A percentile compares a stretch with the other conserved stretches of the same genome.
phyloP scores from a whole-genome alignment of 2,113 vertebrate genomes.

The Sphyrna mokarran region DNA sequence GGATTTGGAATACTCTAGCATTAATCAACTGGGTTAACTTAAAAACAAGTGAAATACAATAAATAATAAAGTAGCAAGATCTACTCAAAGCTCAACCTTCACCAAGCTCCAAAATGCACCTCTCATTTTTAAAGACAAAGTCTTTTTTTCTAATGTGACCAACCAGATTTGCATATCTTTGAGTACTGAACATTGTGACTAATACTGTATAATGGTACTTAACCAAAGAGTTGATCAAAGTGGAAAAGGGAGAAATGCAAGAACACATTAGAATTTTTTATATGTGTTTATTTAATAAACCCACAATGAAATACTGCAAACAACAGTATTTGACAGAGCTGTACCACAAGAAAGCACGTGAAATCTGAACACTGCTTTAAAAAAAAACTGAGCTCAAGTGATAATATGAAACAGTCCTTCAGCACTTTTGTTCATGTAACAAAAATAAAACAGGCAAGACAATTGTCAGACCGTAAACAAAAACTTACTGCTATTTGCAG shows the following conservation, averaged over 20 bases:
- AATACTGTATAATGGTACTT: background rate
- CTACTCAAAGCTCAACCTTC: background rate
- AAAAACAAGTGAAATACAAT: background rate
- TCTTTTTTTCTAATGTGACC: background rate
- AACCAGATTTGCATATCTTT: background rate
- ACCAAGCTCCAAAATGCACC: background rate
- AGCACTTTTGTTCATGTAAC: constrained; percentile 35
- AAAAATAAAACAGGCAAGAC: constrained; percentile 42
- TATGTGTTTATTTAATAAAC: constrained; percentile 52
- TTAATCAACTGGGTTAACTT: background rate
- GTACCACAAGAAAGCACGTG: constrained; percentile 36
- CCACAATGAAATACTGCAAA: constrained; percentile 47
- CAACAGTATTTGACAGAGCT: constrained; percentile 40
- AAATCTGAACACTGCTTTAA: constrained; percentile 30
- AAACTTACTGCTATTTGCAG: constrained; percentile 47
- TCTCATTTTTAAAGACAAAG: background rate
- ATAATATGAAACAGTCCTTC: constrained; percentile 43
- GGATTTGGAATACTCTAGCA: too few relatives aligned
- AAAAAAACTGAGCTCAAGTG: constrained; percentile 37
- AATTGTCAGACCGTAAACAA: constrained; percentile 48
- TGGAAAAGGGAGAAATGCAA: constrained; percentile 47
- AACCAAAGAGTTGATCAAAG: background rate
- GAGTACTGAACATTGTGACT: background rate
- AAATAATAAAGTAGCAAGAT: background rate
- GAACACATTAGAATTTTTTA: background rate